phyloP scores from a whole-genome alignment of 1,140 invertebrate genomes.

The Xylocopa sonorina region DNA sequence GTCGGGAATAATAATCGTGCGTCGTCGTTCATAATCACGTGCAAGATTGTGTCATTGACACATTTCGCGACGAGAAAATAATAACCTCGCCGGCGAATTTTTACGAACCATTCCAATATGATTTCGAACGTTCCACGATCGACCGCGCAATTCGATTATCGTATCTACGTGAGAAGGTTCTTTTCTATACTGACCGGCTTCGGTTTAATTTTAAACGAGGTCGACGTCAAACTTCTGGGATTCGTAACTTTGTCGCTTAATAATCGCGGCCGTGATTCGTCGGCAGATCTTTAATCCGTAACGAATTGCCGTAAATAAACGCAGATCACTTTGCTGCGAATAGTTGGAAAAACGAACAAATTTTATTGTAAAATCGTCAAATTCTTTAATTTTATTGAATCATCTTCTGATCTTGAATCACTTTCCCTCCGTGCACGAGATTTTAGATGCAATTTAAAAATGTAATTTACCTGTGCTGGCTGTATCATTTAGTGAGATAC shows the following conservation, averaged over 20 bases:
- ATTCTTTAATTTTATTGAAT: no score
- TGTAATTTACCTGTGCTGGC: neutral
- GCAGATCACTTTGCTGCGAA: no score
- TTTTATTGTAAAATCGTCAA: neutral
- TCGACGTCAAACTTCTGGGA: constrained; percentile 27
- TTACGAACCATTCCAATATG: neutral
- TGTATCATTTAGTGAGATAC: no score
- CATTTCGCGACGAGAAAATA: constrained; percentile 28
- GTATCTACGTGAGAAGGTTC: neutral
- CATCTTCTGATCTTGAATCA: no score
- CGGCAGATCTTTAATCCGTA: neutral
- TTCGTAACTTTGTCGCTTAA: constrained; percentile 42
- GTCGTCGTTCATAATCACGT: constrained; percentile 41
- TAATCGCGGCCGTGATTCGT: constrained; percentile 31
- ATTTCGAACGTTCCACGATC: neutral
- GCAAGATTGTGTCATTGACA: constrained; percentile 52
- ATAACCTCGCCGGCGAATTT: constrained; percentile 19
- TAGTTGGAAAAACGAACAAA: no score
- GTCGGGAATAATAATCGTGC: constrained; percentile 46
- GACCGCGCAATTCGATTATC: neutral
- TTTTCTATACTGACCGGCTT: constrained; percentile 39
- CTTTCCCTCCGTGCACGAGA: no score
- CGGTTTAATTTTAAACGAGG: constrained; percentile 50
- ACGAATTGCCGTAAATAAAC: neutral
- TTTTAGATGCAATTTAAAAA: neutral